A percentile compares a stretch with the other conserved stretches of the same genome.
These are phyloP conservation scores for Rhynchotus rufescens DNA, from an alignment of 2,797 vertebrate genomes.

Conservation along the genomic window DNA sequence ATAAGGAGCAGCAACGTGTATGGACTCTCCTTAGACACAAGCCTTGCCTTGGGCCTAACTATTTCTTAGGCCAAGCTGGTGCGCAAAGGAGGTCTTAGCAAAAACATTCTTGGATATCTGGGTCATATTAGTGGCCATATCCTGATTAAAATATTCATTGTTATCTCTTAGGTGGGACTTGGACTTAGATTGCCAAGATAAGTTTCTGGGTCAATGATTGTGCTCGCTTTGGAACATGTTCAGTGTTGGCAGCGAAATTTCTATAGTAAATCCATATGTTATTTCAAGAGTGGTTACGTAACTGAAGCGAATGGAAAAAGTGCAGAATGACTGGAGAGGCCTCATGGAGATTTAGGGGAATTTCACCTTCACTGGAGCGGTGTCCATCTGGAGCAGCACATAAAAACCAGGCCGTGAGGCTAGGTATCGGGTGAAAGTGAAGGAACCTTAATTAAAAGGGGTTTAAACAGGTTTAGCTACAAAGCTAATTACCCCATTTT, in stretches of 20 bases:
- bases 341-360: neutral
- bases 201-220: neutral
- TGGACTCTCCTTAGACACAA: neutral
- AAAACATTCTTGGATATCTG: neutral
- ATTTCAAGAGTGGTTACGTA: neutral
- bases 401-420: neutral
- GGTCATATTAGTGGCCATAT: neutral
- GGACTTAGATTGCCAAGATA: neutral
- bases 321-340: neutral
- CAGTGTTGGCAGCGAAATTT: neutral
- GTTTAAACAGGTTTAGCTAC: neutral
- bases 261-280: conserved; percentile 22
- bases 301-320: conserved; percentile 13
- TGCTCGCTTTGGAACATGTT: neutral
- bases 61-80: neutral
- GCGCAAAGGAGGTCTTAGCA: rapidly evolving
- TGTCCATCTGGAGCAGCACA: neutral
- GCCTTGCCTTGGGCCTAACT: neutral
- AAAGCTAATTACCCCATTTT: neutral
- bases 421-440: neutral
- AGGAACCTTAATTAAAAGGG: neutral
- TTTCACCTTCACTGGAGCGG: neutral
- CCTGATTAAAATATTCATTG: neutral
- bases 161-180: neutral
- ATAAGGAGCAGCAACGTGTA: neutral